phyloP scores from a whole-genome alignment of 2,888 invertebrate genomes.

The Gasteruption jaculator region DNA sequence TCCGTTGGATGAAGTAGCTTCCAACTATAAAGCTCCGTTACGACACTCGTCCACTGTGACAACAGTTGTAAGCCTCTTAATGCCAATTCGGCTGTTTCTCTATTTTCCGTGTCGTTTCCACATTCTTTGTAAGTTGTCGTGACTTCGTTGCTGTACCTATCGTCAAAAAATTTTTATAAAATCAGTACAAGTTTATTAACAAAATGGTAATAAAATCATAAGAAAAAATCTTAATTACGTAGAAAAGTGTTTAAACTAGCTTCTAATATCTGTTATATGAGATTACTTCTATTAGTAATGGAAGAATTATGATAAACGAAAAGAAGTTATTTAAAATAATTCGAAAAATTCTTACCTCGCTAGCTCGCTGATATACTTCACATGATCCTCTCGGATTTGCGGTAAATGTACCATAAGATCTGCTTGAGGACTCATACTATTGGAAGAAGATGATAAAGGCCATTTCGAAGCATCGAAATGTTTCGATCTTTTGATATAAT shows the following conservation, averaged over 20 bases:
- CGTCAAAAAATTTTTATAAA: constrained; percentile 3
- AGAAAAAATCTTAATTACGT: too few species aligned
- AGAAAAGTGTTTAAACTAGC: too few species aligned
- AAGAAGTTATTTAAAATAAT: constrained; percentile 3
- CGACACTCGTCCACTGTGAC: constrained; percentile 95
- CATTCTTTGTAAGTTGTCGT: constrained; percentile 93
- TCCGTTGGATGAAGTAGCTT: constrained; percentile 97
- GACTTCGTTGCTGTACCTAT: constrained; percentile 57
- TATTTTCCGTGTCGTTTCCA: constrained; percentile 87
- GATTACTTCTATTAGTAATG: not conserved
- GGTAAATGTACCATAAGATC: constrained; percentile 94
- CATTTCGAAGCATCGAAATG: constrained; percentile 86
- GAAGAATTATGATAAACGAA: not conserved
- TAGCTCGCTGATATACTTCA: constrained; percentile 93
- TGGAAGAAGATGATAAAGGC: constrained; percentile 81
- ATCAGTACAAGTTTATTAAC: constrained; percentile 4
- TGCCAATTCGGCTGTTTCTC: constrained; percentile 85
- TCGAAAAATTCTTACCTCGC: constrained; percentile 58
- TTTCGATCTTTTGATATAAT: constrained; percentile 91
- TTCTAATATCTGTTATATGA: constrained; percentile 1
- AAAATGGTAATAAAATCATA: constrained; percentile 10
- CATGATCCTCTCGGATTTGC: constrained; percentile 92
- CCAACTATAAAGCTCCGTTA: constrained; percentile 97
- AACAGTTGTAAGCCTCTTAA: constrained; percentile 88
- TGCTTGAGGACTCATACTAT: constrained; percentile 82